Conservation (phyloP, 2,888 invertebrate genomes). For the Eupeodes luniger region DNA sequence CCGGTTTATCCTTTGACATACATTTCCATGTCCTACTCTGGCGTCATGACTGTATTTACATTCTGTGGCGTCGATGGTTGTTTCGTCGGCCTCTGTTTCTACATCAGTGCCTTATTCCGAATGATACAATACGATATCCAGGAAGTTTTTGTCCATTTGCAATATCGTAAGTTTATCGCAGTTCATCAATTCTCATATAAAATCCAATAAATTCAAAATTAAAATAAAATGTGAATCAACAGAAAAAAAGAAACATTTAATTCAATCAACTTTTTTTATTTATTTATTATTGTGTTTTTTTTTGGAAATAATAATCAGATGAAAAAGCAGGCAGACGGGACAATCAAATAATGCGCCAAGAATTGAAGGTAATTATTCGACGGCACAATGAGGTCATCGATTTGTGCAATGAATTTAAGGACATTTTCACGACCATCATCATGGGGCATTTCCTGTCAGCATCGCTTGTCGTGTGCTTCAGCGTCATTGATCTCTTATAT, state of each 20-base stretch:
- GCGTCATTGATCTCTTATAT: constrained; percentile 82
- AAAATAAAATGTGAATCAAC: not conserved
- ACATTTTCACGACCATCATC: constrained; percentile 81
- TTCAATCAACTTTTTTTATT: not conserved
- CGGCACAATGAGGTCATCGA: constrained; percentile 82
- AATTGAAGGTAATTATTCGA: constrained; percentile 78
- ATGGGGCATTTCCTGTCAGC: constrained; percentile 83
- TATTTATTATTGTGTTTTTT: not conserved
- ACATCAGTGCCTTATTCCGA: constrained; percentile 80
- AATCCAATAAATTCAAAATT: constrained; percentile 27
- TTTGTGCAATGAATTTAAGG: constrained; percentile 81
- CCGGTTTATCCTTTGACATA: constrained; percentile 80
- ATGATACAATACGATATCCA: constrained; percentile 81
- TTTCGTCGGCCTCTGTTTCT: constrained; percentile 81
- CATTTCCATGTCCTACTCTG: constrained; percentile 79
- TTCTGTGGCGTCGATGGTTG: constrained; percentile 82
- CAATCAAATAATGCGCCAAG: constrained; percentile 78
- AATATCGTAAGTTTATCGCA: constrained; percentile 77
- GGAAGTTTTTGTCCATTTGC: constrained; percentile 77
- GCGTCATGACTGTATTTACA: constrained; percentile 80
- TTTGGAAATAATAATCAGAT: constrained; percentile 7
- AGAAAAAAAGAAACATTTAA: not conserved
- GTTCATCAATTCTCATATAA: not conserved
- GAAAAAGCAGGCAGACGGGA: constrained; percentile 59
- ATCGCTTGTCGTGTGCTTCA: constrained; percentile 81